Base-by-base conservation (phyloP, 2,797 vertebrate species). In the Schizothorax lantsangensis region DNA sequence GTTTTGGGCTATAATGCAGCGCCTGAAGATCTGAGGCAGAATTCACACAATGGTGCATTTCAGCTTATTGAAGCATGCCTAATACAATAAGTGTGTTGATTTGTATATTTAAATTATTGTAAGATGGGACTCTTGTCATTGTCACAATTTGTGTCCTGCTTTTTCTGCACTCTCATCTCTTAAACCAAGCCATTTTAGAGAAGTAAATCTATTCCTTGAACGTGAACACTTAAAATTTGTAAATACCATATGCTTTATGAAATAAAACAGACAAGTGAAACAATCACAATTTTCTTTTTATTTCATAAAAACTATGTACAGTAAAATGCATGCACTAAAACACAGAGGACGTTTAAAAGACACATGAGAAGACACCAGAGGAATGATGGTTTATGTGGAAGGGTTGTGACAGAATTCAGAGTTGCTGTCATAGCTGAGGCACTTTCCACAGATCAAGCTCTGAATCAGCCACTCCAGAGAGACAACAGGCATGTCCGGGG, bases 281-380 rank as follows among this genome's bases (percentile, higher is more conserved):
- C 90, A 93, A 89, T 88, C 83, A 94, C 92, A 36, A 95, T 93
- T 91, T 98, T 97, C 98, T 97, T 98, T 97, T 98, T 98, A 90
- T 95, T 93, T 95, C 93, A 96, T 97, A 97, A 98, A 99, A 97
- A 96, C 92, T 98, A 97, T 99, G 88, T 98, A 98, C 98, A 99
- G 93, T 93, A 93, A 94, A 92, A 85, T 7, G 69, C 96, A 95
- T 95, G 94, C 96, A 95, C 93, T 92, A 90, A 89, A 91, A 91
- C 90, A 80, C 87, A 91, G 90, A 90, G 62, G 88, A 94, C 89
- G 88, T 86, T 90, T 83, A 38, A 87, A 91, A 90, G 89, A 91
- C 91, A 84, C 17, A 87, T 2, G 49, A 80, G 59, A 64, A 52
- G 43, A 14, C n/a, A 43, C 5, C 7, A 26, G 72, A 71, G 71